phyloP scores from a whole-genome alignment of 2,888 invertebrate genomes.

The Allygus modestus region DNA sequence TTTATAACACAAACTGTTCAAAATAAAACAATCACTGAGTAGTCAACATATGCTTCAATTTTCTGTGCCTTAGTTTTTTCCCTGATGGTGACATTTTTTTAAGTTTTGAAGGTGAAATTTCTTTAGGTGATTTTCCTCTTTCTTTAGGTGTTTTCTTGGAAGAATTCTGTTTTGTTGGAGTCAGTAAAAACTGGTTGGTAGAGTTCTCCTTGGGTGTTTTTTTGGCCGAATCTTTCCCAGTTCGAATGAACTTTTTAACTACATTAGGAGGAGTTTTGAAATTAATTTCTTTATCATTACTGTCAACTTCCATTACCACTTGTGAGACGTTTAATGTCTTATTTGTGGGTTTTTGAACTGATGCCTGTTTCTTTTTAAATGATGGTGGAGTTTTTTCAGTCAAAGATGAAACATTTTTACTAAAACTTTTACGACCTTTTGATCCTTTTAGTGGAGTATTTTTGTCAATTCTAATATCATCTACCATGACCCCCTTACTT shows the following conservation, averaged over 20 bases:
- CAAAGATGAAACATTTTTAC: neutral
- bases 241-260: neutral
- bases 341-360: neutral
- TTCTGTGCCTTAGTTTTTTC: constrained; percentile 9
- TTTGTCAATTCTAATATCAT: neutral
- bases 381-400: neutral
- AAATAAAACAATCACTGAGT: neutral
- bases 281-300: neutral
- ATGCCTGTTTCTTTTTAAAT: neutral
- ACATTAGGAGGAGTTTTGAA: constrained; percentile 5
- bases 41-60: neutral
- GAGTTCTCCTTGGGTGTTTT: constrained; percentile 1
- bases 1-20: neutral
- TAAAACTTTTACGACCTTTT: neutral
- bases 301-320: neutral
- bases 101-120: neutral
- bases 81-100: neutral
- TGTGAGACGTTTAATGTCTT: neutral
- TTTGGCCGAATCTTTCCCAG: neutral
- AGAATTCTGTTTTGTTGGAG: neutral
- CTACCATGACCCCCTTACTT: neutral
- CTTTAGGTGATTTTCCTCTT: neutral
- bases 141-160: neutral
- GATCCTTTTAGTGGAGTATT: neutral
- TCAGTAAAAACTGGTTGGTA: neutral